Conservation (phyloP, 2,797 vertebrate genomes). For the Pseudomugil tenellus region DNA sequence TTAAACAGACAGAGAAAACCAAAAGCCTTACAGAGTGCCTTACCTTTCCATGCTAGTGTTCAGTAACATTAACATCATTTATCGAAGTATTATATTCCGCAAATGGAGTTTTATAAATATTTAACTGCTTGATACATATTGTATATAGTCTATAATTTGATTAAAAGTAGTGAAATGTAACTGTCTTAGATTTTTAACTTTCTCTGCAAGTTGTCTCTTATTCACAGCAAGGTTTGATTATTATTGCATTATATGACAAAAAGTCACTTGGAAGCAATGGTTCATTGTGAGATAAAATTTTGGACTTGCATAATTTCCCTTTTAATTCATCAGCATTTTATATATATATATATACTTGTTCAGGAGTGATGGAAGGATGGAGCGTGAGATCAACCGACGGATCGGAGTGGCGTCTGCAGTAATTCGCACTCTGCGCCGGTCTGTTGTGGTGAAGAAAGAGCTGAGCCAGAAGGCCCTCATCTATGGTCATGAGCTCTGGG, state of each 20-base stretch:
- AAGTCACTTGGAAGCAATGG: not conserved
- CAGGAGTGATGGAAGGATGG: no score
- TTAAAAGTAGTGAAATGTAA: not conserved
- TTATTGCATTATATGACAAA: not conserved
- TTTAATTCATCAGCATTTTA: not conserved
- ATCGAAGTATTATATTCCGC: conserved; percentile 7
- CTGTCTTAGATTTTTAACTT: not conserved
- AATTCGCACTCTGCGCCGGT: no score
- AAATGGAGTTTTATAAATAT: conserved; percentile 1
- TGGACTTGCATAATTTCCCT: not conserved
- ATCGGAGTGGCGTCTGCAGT: no score
- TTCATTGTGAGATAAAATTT: not conserved
- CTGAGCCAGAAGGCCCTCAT: no score
- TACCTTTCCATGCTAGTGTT: not conserved
- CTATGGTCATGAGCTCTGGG: no score
- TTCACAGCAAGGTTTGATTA: not conserved
- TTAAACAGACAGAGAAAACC: not conserved
- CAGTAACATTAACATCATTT: not conserved
- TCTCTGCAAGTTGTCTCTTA: not conserved
- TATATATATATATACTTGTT: not conserved
- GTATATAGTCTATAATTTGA: conserved; percentile 3
- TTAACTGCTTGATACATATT: not conserved
- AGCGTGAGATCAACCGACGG: no score
- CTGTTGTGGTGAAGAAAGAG: no score
- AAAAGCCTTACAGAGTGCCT: not conserved